Base-by-base conservation (phyloP, 1,140 invertebrate species). In the Papilio machaon region DNA sequence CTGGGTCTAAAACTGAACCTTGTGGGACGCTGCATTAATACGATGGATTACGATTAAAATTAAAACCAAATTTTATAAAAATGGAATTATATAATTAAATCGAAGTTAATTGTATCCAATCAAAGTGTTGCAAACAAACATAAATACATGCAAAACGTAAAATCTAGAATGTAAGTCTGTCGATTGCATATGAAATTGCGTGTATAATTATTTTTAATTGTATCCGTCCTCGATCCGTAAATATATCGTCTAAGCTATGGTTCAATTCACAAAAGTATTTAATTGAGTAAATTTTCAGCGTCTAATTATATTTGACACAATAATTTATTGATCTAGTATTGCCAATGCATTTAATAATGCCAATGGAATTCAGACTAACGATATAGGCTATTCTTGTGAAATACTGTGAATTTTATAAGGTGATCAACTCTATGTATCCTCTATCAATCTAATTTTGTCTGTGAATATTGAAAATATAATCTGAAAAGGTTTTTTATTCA, bases 201-300 rank as follows among this genome's bases (percentile, higher is more conserved):
- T 58, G 49, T 80, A 38, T 54, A 74, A 79, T 78, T 60, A 60
- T 79, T 49, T 73, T 80, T 79, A 70, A 70, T 35, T 70, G 13
- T 35, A 15, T 17, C 30, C 30, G 64, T 70, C 23, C 64, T 70
- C 23, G 35, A 70, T 70, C 30, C 38, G 38, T 74, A 74, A 46
- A 43, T 13, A 49, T 54, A 52, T 47, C 47, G 43, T 49, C 19
- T 17, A 54, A 47, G 46, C 15, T 76, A 76, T 47, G 74, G 74
- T 52, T 76, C 23, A 54, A 76, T 76, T 70, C 11, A 70, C 30
- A 70, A 17, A 70, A 35, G 6, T 70, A 35, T 23, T 15, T 35
- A 19, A 9, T 64, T 19, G 5, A 35, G 30, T 4, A 70, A 70
- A 15, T 60, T 10, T 60, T 38, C 64, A 6, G 13, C 6, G 35